Percentiles rank a stretch among this genome's conserved stretches.
phyloP scores from a whole-genome alignment of 2,797 vertebrate genomes.

The Parambassis ranga region DNA sequence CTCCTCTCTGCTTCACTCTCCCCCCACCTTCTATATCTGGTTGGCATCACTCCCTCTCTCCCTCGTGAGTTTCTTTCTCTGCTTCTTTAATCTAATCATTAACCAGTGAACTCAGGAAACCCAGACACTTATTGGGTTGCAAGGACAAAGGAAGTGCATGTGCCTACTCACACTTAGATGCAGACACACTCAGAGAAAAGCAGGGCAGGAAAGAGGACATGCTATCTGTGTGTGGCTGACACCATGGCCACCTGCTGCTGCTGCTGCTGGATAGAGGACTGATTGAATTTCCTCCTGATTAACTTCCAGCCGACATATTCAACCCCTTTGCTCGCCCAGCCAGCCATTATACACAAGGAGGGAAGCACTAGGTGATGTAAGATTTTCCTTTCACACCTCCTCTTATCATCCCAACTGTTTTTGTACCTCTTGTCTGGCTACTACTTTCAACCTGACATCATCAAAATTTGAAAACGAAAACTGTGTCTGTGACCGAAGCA shows the following conservation, averaged over 20 bases:
- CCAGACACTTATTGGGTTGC: conserved; percentile 29
- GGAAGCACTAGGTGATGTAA: not conserved
- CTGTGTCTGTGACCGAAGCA: no score
- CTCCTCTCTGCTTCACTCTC: not conserved
- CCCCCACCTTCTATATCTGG: not conserved
- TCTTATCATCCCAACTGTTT: not conserved
- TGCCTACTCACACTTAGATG: not conserved
- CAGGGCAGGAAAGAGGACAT: conserved; percentile 1
- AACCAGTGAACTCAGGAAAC: conserved; percentile 42
- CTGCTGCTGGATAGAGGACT: conserved; percentile 3
- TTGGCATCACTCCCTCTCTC: not conserved
- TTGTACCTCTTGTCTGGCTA: not conserved
- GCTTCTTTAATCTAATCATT: conserved; percentile 48
- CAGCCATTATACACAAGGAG: not conserved
- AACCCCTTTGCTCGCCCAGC: not conserved
- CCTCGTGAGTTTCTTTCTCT: not conserved
- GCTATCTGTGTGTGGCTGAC: conserved; percentile 3
- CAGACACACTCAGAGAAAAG: not conserved
- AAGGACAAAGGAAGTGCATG: conserved; percentile 35
- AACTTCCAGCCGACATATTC: conserved; percentile 22
- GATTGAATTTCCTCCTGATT: conserved; percentile 36
- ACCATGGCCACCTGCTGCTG: conserved; percentile 23
- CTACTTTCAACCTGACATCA: not conserved
- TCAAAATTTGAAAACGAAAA: no score
- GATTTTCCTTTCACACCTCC: conserved; percentile 11